Conservation (phyloP, 1,140 invertebrate species). For the Pygmarrhopalites habei region DNA sequence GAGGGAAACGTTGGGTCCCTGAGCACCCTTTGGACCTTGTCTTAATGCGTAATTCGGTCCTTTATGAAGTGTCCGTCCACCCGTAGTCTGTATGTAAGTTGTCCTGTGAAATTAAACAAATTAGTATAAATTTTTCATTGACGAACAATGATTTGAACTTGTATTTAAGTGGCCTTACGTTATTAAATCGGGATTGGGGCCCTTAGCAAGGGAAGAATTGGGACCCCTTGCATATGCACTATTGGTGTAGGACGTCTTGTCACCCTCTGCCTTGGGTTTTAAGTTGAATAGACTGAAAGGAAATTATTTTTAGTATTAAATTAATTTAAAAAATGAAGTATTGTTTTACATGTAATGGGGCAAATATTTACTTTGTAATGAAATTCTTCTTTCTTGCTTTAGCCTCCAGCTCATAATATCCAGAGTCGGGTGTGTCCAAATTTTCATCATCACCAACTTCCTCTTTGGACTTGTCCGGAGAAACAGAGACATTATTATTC, state of each 20-base stretch:
- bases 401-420: constrained; percentile 33
- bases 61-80: constrained; percentile 20
- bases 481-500: neutral
- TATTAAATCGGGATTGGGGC: constrained; percentile 1
- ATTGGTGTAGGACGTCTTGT: constrained; percentile 13
- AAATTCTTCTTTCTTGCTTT: constrained; percentile 34
- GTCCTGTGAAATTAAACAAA: constrained; percentile 12
- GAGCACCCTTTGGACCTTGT: constrained; percentile 6
- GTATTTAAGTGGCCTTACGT: neutral
- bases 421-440: constrained; percentile 29
- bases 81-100: constrained; percentile 22
- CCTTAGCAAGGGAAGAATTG: constrained; percentile 34
- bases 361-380: constrained; percentile 24
- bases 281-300: constrained; percentile 30
- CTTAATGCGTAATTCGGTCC: constrained; percentile 17
- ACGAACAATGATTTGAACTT: neutral
- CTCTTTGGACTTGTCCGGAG: neutral
- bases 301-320: neutral
- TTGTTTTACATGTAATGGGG: neutral
- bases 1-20: constrained; percentile 17
- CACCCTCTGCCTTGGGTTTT: constrained; percentile 25
- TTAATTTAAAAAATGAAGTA: neutral
- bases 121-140: neutral
- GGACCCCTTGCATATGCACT: constrained; percentile 29
- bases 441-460: neutral